Evolutionary conservation across 2,797 vertebrate species (phyloP), one percentile per base, ranked within the genome.

Genomic region (Bufotes viridis): DNA sequence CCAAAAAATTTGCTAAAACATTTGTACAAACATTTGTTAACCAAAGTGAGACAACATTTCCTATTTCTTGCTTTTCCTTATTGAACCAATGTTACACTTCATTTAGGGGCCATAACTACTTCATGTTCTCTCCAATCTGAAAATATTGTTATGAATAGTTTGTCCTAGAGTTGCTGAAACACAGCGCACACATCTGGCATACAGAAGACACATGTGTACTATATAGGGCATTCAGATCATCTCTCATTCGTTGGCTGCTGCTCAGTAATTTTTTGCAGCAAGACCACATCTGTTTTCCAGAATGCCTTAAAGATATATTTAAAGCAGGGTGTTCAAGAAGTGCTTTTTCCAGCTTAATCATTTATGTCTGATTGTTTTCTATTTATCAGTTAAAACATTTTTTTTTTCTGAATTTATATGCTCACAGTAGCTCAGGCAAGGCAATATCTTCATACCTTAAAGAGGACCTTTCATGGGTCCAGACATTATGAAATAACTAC

Each of bases 21-120:
- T 67, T 85, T 78, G 49, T 85, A 65, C 49, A 85, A 85, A 86
- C 85, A 80, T 86, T 86, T 86, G 76, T 81, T 79, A 24, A n/a
- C 80, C 63, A 58, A 72, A 80, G 61, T 57, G 49, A 49, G 74
- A 86, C 76, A 58, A 86, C 76, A 60, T 86, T 86, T 70, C 65
- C 76, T 60, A 60, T 86, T 34, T 67, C 61, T 70, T 80, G 55
- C 26, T 49, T 85, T 85, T 78, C n/a, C 58, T 60, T 76, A 85
- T 85, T 85, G 72, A 78, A 85, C 61, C 63, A 80, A 69, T 86
- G 76, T 86, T 51, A 80, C 76, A 80, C 85, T 86, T 86, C 51
- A 70, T 86, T 86, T 86, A 49, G 85, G 81, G 75, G 75, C 61
- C 51, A 69, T 79, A 69, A 67, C 12, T 55, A 81, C 80, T 86